Percentiles rank a stretch among this genome's conserved stretches.
Evolutionary conservation across 2,113 vertebrate genomes (phyloP).

Genomic region (Mystacornis crossleyi): DNA sequence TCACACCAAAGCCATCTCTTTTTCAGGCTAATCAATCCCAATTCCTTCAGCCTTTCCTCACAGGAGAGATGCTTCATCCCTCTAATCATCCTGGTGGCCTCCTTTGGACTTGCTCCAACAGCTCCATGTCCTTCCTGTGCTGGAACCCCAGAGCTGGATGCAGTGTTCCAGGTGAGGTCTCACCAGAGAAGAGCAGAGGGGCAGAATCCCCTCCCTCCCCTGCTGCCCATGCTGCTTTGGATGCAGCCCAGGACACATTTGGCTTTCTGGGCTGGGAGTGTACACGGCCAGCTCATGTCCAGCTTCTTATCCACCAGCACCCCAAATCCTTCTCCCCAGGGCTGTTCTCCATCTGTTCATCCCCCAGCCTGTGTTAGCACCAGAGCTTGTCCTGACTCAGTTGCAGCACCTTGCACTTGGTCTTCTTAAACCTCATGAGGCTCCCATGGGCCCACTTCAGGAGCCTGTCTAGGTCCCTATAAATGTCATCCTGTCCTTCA

Average conservation of each 20-base stretch:
- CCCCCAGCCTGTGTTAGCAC: rapidly evolving
- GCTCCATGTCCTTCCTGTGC: rapidly evolving
- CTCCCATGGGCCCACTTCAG: background rate
- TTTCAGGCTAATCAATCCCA: background rate
- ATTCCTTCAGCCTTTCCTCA: background rate
- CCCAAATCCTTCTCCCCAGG: background rate
- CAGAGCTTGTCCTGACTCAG: rapidly evolving
- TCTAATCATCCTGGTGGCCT: background rate
- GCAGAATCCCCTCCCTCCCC: background rate
- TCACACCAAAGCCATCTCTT: background rate
- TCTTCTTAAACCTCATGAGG: background rate
- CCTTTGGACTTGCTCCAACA: rapidly evolving
- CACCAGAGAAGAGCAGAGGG: background rate
- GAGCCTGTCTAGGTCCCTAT: background rate
- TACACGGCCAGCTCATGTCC: background rate
- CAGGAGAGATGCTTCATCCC: background rate
- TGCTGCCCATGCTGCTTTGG: background rate
- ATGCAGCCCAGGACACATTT: background rate
- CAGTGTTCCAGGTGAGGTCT: background rate
- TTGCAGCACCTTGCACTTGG: background rate
- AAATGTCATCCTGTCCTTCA: background rate
- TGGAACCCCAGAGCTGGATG: background rate
- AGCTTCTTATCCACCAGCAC: background rate
- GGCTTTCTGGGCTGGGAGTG: background rate
- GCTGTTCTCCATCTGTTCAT: background rate